Percentiles rank a stretch among this genome's conserved stretches.
Conservation (phyloP, 1,140 invertebrate species). For the Zaprionus ornatus region DNA sequence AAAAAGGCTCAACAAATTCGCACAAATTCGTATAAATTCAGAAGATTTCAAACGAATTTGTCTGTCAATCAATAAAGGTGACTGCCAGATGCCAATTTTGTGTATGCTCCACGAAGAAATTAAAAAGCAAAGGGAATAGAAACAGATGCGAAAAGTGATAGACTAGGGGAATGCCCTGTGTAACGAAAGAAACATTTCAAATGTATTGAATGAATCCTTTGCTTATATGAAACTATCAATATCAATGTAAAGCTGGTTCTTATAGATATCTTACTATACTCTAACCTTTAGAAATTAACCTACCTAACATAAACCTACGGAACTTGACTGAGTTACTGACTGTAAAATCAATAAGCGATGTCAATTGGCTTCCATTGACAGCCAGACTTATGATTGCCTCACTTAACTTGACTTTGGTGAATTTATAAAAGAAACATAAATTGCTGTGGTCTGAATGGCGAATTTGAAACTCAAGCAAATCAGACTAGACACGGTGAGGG, state of each 20-base stretch:
- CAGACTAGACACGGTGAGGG: too few species aligned
- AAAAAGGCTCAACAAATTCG: constrained; percentile 7
- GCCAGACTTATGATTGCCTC: constrained; percentile 18
- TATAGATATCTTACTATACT: too few species aligned
- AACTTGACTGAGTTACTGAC: too few species aligned
- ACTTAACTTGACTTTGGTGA: constrained; percentile 25
- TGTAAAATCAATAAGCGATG: constrained; percentile 6
- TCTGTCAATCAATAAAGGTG: constrained; percentile 51
- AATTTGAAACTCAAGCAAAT: too few species aligned
- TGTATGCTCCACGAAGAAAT: constrained; percentile 14
- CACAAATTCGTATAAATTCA: constrained; percentile 28
- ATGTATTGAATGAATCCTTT: too few species aligned
- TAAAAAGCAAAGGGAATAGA: constrained; percentile 7
- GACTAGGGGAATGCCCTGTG: not conserved
- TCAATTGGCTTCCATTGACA: constrained; percentile 38
- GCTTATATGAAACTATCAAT: too few species aligned
- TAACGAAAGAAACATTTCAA: too few species aligned
- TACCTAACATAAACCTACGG: too few species aligned
- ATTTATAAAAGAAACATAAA: not conserved
- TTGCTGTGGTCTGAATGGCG: not conserved
- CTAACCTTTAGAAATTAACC: fast-evolving
- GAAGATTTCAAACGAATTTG: constrained; percentile 31
- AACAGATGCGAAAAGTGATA: not conserved
- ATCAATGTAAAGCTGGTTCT: too few species aligned
- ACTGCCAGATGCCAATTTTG: constrained; percentile 17